These are phyloP conservation scores for Parazoanthus atlanticus DNA, from an alignment of 92 coral and sea anemone species.

Conservation along the genomic window DNA sequence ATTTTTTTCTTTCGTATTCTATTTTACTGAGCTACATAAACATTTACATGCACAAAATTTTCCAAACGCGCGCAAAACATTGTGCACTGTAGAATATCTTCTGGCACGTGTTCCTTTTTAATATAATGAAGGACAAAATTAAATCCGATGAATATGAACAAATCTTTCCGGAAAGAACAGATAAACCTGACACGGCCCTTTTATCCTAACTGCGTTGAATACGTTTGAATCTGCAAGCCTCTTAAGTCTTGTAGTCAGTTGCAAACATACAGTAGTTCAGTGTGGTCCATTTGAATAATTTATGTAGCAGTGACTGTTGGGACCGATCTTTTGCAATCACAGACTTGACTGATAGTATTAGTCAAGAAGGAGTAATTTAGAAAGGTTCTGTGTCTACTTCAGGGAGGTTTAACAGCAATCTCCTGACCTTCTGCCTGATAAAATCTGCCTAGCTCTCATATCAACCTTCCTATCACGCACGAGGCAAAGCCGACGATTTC, in stretches of 20 bases:
- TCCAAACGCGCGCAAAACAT: background rate
- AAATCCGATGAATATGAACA: background rate
- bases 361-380: background rate
- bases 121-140: background rate
- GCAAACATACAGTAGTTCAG: background rate
- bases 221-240: background rate
- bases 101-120: background rate
- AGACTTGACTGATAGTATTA: background rate
- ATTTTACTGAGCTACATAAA: too few species aligned
- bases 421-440: slow-evolving; percentile 15
- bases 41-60: background rate
- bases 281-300: background rate
- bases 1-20: too few species aligned
- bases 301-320: background rate
- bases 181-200: background rate
- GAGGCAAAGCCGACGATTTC: background rate
- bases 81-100: background rate
- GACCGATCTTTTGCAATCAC: background rate
- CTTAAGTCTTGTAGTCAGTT: background rate
- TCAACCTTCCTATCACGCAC: slow-evolving; percentile 12
- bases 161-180: background rate
- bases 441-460: slow-evolving; percentile 24
- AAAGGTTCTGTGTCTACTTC: background rate
- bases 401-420: slow-evolving; percentile 8
- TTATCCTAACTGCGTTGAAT: background rate